Base-by-base conservation (phyloP, 1,140 invertebrate species). In the Pogonomyrmex barbatus region DNA sequence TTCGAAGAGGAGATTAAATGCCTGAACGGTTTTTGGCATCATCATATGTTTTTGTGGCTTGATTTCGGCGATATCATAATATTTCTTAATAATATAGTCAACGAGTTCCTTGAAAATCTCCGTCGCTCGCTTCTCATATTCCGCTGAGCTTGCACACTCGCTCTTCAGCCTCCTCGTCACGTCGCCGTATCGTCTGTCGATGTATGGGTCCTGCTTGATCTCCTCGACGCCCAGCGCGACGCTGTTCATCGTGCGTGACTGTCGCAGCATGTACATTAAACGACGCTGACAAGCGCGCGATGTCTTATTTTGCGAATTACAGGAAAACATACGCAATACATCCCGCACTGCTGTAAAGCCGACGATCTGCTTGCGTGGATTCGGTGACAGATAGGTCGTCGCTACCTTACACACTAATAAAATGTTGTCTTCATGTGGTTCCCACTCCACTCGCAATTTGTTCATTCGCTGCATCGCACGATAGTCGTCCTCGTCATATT, bases 391-490 rank as follows among this genome's bases (percentile, higher is more conserved):
- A 90, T 97, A 97, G 67, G 95, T 91, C 88, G 96, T 96, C 0
- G 96, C 96, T 0, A 97, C 96, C 79, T 97, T 96, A 84, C 97
- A 97, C 33, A 98, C 95, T 0, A 97, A 93, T 2, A 98, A 89
- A 14, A 97, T 93, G 9, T 96, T 96, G 91, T 97, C 97, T 91
- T 97, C 97, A 17, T 95, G 93, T 0, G 95, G 88, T 2, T 95
- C 95, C 97, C 97, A 97, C 24, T 96, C 95, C 0, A 97, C 96
- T 52, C 97, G 94, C 56, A 96, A 79, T 62, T 96, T 97, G 0
- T 95, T 95, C 96, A 97, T 97, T 39, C 95, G 94, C 62, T 96
- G 95, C 45, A 97, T 90, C 0, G 97, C 97, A 82, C 95, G 95
- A 45, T 95, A 95, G 93, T 98, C 97, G 8, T 96, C 94, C 39